phyloP scores from a whole-genome alignment of 2,797 vertebrate genomes.

The Phrynocephalus forsythii region DNA sequence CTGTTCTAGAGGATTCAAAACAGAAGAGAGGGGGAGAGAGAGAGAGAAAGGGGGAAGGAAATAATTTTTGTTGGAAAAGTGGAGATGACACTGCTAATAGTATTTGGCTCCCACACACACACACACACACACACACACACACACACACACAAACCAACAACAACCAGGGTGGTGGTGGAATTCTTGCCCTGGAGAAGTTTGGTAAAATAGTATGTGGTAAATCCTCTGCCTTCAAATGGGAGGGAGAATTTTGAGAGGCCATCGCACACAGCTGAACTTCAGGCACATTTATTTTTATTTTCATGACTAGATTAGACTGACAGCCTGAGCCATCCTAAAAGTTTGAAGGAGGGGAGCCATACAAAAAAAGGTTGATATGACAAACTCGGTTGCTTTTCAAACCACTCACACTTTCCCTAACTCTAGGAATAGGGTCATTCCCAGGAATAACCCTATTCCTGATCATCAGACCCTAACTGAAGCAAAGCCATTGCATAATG shows the following conservation, averaged over 20 bases:
- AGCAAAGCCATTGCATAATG: not conserved
- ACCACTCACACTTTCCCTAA: too few relatives aligned
- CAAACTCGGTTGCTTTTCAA: not conserved
- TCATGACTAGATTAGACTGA: rapidly evolving
- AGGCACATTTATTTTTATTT: not conserved
- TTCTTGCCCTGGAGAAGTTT: not conserved
- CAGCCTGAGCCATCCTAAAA: not conserved
- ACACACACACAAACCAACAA: not conserved
- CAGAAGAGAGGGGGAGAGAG: too few relatives aligned
- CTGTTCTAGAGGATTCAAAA: too few relatives aligned
- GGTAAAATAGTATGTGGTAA: not conserved
- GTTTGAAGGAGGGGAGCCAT: too few relatives aligned
- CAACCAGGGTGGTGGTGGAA: not conserved
- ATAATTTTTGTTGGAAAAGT: too few relatives aligned
- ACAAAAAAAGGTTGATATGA: not conserved
- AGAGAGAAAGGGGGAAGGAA: too few relatives aligned
- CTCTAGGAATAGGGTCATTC: too few relatives aligned
- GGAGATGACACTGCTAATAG: too few relatives aligned
- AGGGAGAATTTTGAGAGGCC: not conserved
- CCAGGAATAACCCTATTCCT: not conserved
- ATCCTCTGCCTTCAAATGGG: not conserved
- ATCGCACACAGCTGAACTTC: not conserved
- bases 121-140: too few relatives aligned
- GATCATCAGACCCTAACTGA: not conserved
- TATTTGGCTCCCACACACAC: too few relatives aligned